Base-by-base conservation (phyloP, 2,113 vertebrate species). In the Muscicapa adusta region DNA sequence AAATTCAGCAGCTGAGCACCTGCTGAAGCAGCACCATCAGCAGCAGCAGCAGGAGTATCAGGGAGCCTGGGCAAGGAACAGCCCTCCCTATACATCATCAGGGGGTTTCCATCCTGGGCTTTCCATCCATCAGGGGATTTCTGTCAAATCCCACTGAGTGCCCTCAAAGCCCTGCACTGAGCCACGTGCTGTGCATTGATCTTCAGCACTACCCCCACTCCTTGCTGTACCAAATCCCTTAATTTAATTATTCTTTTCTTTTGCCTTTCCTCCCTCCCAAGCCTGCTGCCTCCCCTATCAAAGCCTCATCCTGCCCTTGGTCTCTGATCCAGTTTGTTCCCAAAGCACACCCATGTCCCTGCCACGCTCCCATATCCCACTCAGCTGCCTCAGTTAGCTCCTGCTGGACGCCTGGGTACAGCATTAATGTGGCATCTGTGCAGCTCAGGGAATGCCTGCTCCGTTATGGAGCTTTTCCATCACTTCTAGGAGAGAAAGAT, bases 321-420 rank as follows among this genome's bases (percentile, higher is more conserved):
- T 90, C 63, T 36, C 63, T 83, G 43, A 85, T 91, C 31, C 50
- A 94, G 90, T 96, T 92, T 89, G n/a, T 14, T 88, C 50, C 51
- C 3, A 6, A 8, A 2, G 42, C 75, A 84, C 95, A 96, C 84
- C 67, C 93, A 92, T 45, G 68, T 43, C 48, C 86, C 24, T 0
- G 88, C 2, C 0, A 6, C 0, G 16, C n/a, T 75, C 56, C 13
- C 8, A 67, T 65, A 63, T 93, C 89, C 56, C 14, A 3, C 91
- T 90, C 24, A 3, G 29, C 50, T 83, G 76, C 56, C 63, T 86
- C 86, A 73, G 61, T 95, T 88, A 91, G 65, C 68, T 90, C 29
- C 68, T 61, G 18, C 50, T 57, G 50, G 14, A 58, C 95, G 95
- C 71, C 61, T 56, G 92, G 81, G 60, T 76, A 45, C 1, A 6